Conservation (phyloP, 92 coral and sea anemone species). For the Siderastrea radians region DNA sequence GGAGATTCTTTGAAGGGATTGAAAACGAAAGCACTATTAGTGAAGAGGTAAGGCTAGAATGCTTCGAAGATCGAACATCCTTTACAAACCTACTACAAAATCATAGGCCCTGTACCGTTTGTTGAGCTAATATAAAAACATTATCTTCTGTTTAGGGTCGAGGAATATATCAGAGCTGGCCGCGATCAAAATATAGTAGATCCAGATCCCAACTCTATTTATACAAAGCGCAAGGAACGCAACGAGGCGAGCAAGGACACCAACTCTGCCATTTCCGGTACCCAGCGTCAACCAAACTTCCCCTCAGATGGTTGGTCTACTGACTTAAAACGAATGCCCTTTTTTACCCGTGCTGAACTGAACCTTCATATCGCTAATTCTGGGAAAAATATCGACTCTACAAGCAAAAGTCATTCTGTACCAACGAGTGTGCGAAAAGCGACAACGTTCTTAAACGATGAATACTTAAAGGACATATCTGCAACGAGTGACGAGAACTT, state of each 20-base stretch:
- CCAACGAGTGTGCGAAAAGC: slow-evolving; percentile 57
- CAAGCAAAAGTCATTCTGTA: slow-evolving; percentile 14
- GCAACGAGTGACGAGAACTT: slow-evolving; percentile 39
- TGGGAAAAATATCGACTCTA: slow-evolving; percentile 37
- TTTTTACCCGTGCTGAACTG: slow-evolving; percentile 50
- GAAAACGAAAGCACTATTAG: slow-evolving; percentile 53
- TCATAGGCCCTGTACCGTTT: too few species aligned
- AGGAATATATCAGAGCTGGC: slow-evolving; percentile 60
- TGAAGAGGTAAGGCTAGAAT: slow-evolving; percentile 46
- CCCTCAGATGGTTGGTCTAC: slow-evolving; percentile 52
- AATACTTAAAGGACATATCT: slow-evolving; percentile 40
- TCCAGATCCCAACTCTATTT: slow-evolving; percentile 53
- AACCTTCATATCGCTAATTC: slow-evolving; percentile 40
- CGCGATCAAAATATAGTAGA: slow-evolving; percentile 46
- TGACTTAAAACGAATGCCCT: slow-evolving; percentile 39
- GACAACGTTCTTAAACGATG: slow-evolving; percentile 44
- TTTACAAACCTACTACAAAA: too few species aligned
- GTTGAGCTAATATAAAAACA: too few species aligned
- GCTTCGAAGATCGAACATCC: too few species aligned
- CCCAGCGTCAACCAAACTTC: neutral
- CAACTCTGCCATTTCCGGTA: neutral
- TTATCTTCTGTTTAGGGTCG: slow-evolving; percentile 23
- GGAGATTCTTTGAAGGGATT: slow-evolving; percentile 53
- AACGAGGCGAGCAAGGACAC: neutral
- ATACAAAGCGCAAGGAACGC: slow-evolving; percentile 26